Conservation (phyloP, 2,888 invertebrate genomes). For the Prosapia bicincta region DNA sequence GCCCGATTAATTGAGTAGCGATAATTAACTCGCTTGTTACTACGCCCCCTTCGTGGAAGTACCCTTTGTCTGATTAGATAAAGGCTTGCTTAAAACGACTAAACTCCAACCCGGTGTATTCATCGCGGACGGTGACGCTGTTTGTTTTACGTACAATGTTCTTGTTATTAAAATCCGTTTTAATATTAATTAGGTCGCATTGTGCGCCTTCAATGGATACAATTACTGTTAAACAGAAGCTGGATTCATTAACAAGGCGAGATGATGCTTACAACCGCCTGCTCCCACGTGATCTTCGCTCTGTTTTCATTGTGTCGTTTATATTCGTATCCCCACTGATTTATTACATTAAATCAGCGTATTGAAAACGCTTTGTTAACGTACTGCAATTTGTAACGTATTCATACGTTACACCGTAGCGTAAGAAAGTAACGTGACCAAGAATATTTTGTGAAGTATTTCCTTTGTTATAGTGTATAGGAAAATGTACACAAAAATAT, state of each 20-base stretch:
- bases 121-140: not conserved
- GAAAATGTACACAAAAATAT: no score
- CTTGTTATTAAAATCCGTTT: slow-evolving; percentile 14
- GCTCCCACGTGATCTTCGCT: not conserved
- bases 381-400: not conserved
- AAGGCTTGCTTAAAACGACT: slow-evolving; percentile 52
- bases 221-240: not conserved
- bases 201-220: not conserved
- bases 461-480: no score
- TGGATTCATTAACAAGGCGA: not conserved
- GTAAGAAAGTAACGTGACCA: no score
- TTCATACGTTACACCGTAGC: no score
- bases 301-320: not conserved
- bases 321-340: no score
- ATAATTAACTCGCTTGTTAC: slow-evolving; percentile 47
- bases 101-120: slow-evolving; percentile 41
- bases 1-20: slow-evolving; percentile 47
- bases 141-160: slow-evolving; percentile 5
- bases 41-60: slow-evolving; percentile 40
- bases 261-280: not conserved
- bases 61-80: slow-evolving; percentile 50
- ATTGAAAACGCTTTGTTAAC: not conserved
- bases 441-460: no score
- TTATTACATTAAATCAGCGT: not conserved
- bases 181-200: slow-evolving; percentile 11